Conservation (phyloP, 2,797 vertebrate genomes). For the Aldrovandia affinis region DNA sequence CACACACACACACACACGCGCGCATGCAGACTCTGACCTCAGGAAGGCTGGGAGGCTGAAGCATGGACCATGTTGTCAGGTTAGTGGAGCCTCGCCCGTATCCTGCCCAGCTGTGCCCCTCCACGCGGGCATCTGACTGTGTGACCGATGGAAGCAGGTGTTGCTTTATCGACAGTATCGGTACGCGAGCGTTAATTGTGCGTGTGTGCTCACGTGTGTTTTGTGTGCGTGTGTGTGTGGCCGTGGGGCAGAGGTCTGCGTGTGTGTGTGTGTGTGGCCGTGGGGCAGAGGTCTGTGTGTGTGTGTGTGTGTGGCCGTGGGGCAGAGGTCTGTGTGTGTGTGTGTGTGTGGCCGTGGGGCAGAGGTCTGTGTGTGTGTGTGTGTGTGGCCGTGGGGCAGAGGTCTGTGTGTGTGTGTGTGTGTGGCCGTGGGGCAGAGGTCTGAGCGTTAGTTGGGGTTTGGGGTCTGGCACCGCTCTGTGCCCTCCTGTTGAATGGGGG, state of each 20-base stretch:
- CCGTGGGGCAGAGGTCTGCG: not conserved
- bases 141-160: not conserved
- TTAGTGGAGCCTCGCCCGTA: slow-evolving; percentile 50
- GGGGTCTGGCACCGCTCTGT: slow-evolving; percentile 12
- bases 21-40: slow-evolving; percentile 37
- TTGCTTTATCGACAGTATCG: not conserved
- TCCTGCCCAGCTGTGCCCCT: slow-evolving; percentile 42
- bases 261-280: not conserved
- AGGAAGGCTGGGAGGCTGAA: slow-evolving; percentile 60
- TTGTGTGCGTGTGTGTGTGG: slow-evolving; percentile 26
- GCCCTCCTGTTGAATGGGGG: not conserved
- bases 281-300: no score
- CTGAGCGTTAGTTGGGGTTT: not conserved
- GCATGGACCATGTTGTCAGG: slow-evolving; percentile 77
- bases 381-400: no score
- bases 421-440: not conserved
- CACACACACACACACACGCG: not conserved
- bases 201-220: not conserved
- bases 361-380: not conserved
- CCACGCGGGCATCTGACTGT: not conserved
- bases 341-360: not conserved
- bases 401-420: not conserved
- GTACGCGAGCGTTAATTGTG: not conserved
- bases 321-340: not conserved
- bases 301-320: not conserved